phyloP scores from a whole-genome alignment of 1,140 invertebrate genomes.

The Lysiphlebus fabarum region DNA sequence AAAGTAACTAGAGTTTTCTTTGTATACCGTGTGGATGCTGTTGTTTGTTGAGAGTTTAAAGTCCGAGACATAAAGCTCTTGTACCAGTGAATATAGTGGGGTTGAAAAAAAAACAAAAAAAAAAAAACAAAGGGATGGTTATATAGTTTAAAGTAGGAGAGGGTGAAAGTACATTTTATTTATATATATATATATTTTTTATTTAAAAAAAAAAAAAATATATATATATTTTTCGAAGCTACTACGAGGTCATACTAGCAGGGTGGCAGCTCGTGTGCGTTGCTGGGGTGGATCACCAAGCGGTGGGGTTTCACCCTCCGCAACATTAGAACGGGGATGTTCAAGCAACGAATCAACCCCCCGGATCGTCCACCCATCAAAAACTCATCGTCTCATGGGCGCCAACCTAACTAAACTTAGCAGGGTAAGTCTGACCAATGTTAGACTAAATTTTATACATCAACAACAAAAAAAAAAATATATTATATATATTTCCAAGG shows the following conservation, averaged over 20 bases:
- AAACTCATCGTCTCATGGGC: constrained; percentile 44
- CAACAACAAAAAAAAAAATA: no score
- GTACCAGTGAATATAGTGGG: background rate
- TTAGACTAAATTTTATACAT: background rate
- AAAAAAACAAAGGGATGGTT: background rate
- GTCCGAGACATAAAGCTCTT: no score
- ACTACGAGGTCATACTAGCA: constrained; percentile 39
- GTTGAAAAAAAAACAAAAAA: no score
- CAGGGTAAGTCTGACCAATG: constrained; percentile 40
- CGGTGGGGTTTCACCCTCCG: constrained; percentile 43
- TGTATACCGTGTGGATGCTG: no score
- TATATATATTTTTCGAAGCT: constrained; percentile 30
- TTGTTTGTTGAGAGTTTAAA: no score
- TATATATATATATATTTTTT: no score
- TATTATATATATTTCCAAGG: background rate
- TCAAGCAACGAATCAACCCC: constrained; percentile 39
- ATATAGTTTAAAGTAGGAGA: constrained; percentile 4
- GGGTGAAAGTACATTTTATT: constrained; percentile 18
- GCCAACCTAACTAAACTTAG: constrained; percentile 45
- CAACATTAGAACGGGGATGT: constrained; percentile 41
- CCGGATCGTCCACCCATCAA: constrained; percentile 33
- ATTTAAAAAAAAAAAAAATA: background rate
- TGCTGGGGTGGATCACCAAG: constrained; percentile 39
- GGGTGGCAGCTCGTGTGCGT: constrained; percentile 47
- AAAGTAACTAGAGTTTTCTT: no score